phyloP scores from a whole-genome alignment of 2,888 invertebrate species.

The Caenorhabditis sp. region DNA sequence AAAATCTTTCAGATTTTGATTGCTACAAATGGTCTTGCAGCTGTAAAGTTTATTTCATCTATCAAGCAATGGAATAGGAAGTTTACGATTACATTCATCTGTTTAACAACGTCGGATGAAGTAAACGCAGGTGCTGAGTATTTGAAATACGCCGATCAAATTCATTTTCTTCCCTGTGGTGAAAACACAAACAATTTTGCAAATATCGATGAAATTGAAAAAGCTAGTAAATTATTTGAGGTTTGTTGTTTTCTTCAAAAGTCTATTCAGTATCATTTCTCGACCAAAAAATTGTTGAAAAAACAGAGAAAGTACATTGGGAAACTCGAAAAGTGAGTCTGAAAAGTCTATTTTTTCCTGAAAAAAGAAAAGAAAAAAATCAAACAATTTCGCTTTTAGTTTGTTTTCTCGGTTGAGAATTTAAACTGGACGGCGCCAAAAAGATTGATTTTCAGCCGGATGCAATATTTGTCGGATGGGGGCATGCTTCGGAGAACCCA shows the following conservation, averaged over 20 bases:
- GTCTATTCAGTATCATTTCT: too few relatives aligned
- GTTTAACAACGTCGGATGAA: conserved; percentile 34
- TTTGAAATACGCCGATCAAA: conserved; percentile 98
- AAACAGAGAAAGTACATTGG: too few relatives aligned
- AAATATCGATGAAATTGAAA: conserved; percentile 85
- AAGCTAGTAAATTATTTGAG: not conserved
- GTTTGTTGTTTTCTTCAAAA: too few relatives aligned
- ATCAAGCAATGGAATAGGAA: conserved; percentile 25
- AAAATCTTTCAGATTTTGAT: conserved; percentile 31
- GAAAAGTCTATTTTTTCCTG: not conserved
- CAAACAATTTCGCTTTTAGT: too few relatives aligned
- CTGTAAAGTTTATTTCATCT: conserved; percentile 33
- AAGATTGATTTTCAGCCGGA: conserved; percentile 46
- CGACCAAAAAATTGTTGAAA: too few relatives aligned
- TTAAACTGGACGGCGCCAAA: too few relatives aligned
- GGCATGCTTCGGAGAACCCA: conserved; percentile 99
- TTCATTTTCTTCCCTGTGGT: conserved; percentile 95
- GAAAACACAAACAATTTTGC: conserved; percentile 98
- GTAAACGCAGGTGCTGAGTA: conserved; percentile 78
- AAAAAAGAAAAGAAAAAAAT: not conserved
- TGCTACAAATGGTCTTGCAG: conserved; percentile 38
- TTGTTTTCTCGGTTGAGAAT: too few relatives aligned
- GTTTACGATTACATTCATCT: conserved; percentile 20
- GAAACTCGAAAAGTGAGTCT: too few relatives aligned
- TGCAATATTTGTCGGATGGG: conserved; percentile 99